Evolutionary conservation across 2,113 vertebrate genomes (phyloP), one percentile per base, ranked within the genome.

Genomic region (Ariopsis seemanni): DNA sequence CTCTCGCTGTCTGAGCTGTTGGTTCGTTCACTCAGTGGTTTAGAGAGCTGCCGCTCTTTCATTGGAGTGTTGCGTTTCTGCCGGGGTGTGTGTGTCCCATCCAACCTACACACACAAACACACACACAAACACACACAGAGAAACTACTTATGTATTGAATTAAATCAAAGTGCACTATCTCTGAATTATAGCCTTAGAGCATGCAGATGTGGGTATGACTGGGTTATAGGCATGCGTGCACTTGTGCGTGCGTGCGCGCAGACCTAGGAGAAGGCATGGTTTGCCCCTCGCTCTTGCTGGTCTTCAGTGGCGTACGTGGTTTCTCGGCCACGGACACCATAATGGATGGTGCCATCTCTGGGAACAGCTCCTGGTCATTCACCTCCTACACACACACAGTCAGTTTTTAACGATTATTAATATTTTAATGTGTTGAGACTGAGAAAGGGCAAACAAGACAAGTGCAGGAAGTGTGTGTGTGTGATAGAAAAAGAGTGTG

Each of bases 1-100:
- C 97, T 92, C 91, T 97, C 97, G 0, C 96, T 97, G 94, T 98
- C 97, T 0, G 96, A 97, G 92, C 97, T 97, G 94, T 97, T 97
- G 91, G 96, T 95, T 15, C 97, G 94, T 83, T 98, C 97, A 0
- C 96, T 96, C 89, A 96, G 92, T 0, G 96, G 96, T 89, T 97
- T 97, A 86, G 96, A 96, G n/a, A 96, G 94, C 90, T 97, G 96
- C 0, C 96, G 88, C 92, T 98, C 97, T 90, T 95, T 97, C 91
- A 96, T 92, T 1, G 96, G 96, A 0, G 97, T 96, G 92, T 92
- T 93, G 72, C 96, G 95, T 90, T 96, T 97, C 91, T 96, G 96
- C 79, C 95, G 91, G 17, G 97, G 97, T 0, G 97, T 97, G 92
- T 96, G 96, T 57, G 89, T 90, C 2, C 94, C 95, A 0, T 97